These are phyloP conservation scores for Platynereis dumerilii DNA, from an alignment of 2,888 invertebrate species.

Conservation along the genomic window DNA sequence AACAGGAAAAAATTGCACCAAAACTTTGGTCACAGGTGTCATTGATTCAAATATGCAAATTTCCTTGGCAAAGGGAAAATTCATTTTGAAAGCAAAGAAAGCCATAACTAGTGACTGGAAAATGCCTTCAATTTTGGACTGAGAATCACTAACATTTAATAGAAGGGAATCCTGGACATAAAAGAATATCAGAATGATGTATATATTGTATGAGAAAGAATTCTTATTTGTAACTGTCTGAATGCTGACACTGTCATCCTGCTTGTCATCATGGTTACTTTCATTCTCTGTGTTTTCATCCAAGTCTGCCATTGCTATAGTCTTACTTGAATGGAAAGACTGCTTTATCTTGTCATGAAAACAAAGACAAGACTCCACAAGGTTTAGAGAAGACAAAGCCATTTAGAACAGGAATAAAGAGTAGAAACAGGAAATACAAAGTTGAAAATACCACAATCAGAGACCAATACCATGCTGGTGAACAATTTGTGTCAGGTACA, in stretches of 20 bases:
- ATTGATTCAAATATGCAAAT: slow-evolving; percentile 22
- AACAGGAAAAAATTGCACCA: slow-evolving; percentile 25
- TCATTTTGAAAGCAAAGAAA: slow-evolving; percentile 23
- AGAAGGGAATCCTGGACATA: slow-evolving; percentile 33
- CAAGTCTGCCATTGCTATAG: background rate
- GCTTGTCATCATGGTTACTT: slow-evolving; percentile 1
- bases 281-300: background rate
- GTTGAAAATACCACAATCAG: slow-evolving; percentile 11
- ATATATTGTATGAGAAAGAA: background rate
- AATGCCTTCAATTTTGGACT: slow-evolving; percentile 24
- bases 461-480: slow-evolving; percentile 18
- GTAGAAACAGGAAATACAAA: slow-evolving; percentile 27
- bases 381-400: slow-evolving; percentile 12
- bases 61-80: slow-evolving; percentile 29
- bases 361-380: too few species aligned
- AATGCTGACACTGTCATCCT: too few species aligned
- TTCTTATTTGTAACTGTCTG: too few species aligned
- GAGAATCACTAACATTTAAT: slow-evolving; percentile 25
- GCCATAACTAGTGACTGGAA: slow-evolving; percentile 22
- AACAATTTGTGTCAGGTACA: slow-evolving; percentile 27
- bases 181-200: slow-evolving; percentile 28
- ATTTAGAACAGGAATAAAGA: slow-evolving; percentile 25
- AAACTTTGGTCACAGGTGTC: slow-evolving; percentile 22
- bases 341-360: too few species aligned
- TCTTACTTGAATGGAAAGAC: background rate